Evolutionary conservation across 2,888 invertebrate species (phyloP).

Genomic region (Drosophila conformis): DNA sequence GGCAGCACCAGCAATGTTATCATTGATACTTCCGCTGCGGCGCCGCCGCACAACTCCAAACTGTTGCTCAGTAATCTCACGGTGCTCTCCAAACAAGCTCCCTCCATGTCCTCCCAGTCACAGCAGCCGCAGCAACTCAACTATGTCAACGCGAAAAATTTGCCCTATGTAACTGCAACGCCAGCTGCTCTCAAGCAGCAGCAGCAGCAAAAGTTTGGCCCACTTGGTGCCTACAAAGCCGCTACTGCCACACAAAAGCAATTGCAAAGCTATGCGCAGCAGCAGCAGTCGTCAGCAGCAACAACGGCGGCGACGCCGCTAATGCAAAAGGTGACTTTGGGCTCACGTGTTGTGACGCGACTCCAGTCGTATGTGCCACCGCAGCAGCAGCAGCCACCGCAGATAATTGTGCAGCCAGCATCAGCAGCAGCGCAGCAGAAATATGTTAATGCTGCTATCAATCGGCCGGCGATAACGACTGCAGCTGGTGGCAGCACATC

Average conservation of each 20-base stretch:
- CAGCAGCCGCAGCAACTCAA: slow-evolving; percentile 62
- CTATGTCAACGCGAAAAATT: slow-evolving; percentile 62
- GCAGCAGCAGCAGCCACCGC: slow-evolving; percentile 59
- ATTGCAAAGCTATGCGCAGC: slow-evolving; percentile 48
- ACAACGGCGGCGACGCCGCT: slow-evolving; percentile 42
- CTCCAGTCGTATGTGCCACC: slow-evolving; percentile 80
- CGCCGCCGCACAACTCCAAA: slow-evolving; percentile 79
- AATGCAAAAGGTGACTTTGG: slow-evolving; percentile 62
- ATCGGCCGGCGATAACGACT: slow-evolving; percentile 46
- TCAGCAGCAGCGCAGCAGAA: slow-evolving; percentile 69
- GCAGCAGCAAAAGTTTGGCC: slow-evolving; percentile 56
- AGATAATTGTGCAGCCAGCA: slow-evolving; percentile 69
- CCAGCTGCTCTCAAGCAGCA: slow-evolving; percentile 61
- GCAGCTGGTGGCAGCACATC: slow-evolving; percentile 21
- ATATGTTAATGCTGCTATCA: slow-evolving; percentile 63
- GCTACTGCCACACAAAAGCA: slow-evolving; percentile 35
- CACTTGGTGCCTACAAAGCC: slow-evolving; percentile 42
- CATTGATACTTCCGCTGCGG: slow-evolving; percentile 78
- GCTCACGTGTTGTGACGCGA: slow-evolving; percentile 81
- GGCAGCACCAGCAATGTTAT: slow-evolving; percentile 84
- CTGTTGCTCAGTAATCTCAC: slow-evolving; percentile 84
- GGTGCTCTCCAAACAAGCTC: slow-evolving; percentile 81
- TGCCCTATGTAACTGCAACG: slow-evolving; percentile 82
- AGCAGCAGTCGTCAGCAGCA: slow-evolving; percentile 16
- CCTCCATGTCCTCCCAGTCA: slow-evolving; percentile 61